Evolutionary conservation across 2,113 vertebrate genomes (phyloP).

Genomic region (Okapia johnstoni): DNA sequence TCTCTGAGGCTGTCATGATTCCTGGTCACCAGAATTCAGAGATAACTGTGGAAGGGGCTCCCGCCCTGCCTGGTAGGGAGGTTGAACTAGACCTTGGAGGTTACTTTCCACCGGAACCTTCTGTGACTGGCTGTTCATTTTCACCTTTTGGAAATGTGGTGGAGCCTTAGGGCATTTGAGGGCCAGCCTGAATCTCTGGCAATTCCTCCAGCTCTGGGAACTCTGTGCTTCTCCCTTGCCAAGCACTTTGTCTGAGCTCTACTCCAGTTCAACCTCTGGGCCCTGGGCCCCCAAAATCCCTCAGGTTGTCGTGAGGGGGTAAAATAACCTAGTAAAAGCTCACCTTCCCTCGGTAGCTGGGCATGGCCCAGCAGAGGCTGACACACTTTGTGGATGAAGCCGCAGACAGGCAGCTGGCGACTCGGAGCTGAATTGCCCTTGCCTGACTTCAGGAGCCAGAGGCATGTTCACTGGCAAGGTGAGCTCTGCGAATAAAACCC

Average conservation of each 20-base stretch:
- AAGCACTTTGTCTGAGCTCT: background rate
- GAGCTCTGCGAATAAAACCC: too few relatives aligned
- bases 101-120: background rate
- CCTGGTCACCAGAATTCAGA: background rate
- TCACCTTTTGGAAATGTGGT: background rate
- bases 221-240: background rate
- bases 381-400: background rate
- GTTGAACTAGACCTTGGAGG: background rate
- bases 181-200: background rate
- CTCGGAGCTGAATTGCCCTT: background rate
- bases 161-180: background rate
- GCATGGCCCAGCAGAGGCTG: background rate
- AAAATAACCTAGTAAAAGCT: background rate
- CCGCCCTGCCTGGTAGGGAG: accelerated
- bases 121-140: background rate
- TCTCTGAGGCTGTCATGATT: background rate
- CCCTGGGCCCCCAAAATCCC: accelerated
- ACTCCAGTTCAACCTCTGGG: background rate
- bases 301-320: too few relatives aligned
- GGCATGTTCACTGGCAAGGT: accelerated
- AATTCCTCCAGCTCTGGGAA: accelerated
- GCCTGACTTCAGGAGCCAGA: background rate
- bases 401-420: accelerated
- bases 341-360: background rate
- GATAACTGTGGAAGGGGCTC: background rate